Evolutionary conservation across 2,888 invertebrate species (phyloP).

Genomic region (Eueremaeus valkanovi): DNA sequence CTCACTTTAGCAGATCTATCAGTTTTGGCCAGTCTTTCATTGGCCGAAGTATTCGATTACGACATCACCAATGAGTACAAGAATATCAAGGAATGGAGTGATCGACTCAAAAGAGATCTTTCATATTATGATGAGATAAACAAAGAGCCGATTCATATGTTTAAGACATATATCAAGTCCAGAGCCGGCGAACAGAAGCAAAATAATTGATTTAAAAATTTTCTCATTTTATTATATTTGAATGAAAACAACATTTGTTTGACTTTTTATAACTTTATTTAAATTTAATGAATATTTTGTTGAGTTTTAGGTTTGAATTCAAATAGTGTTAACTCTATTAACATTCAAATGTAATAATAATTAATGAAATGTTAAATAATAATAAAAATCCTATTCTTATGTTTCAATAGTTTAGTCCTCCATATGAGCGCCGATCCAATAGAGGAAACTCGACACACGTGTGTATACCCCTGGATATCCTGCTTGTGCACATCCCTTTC

Average conservation of each 20-base stretch:
- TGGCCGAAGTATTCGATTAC: constrained; percentile 60
- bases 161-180: neutral
- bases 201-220: neutral
- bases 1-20: constrained; percentile 74
- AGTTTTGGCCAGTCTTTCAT: constrained; percentile 65
- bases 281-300: too few species aligned
- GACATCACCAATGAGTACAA: constrained; percentile 17
- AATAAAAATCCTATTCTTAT: neutral
- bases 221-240: too few species aligned
- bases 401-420: neutral
- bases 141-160: constrained; percentile 13
- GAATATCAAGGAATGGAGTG: constrained; percentile 9
- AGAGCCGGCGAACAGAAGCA: neutral
- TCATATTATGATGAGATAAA: constrained; percentile 40
- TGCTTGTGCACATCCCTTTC: constrained; percentile 60
- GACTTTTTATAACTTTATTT: too few species aligned
- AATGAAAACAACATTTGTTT: too few species aligned
- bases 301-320: too few species aligned
- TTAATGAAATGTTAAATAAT: neutral
- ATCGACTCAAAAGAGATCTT: constrained; percentile 33
- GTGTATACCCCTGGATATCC: constrained; percentile 68
- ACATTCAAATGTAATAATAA: too few species aligned
- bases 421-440: constrained; percentile 27
- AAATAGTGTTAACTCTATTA: too few species aligned
- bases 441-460: constrained; percentile 49